phyloP scores from a whole-genome alignment of 2,888 invertebrate genomes.

The Harpalus rufipes region DNA sequence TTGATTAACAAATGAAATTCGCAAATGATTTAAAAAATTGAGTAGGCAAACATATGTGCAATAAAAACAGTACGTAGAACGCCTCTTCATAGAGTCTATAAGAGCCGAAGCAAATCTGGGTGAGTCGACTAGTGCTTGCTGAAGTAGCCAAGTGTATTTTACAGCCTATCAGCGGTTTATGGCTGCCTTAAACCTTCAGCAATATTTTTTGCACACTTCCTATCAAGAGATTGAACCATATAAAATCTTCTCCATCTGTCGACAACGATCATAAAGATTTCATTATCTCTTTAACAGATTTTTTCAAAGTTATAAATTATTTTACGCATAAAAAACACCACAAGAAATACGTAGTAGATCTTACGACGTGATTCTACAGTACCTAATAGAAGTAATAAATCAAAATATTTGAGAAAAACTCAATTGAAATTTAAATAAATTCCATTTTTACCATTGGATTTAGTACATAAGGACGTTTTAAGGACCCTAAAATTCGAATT shows the following conservation, averaged over 20 bases:
- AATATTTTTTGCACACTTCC: slow-evolving; percentile 57
- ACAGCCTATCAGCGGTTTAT: slow-evolving; percentile 37
- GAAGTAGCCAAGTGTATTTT: slow-evolving; percentile 43
- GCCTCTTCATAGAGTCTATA: not conserved
- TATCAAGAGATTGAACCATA: slow-evolving; percentile 44
- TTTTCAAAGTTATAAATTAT: not conserved
- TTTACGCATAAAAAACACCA: not conserved
- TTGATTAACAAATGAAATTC: no score
- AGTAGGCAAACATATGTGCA: no score
- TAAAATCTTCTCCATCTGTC: slow-evolving; percentile 36
- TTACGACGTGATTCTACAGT: no score
- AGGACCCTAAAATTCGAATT: no score
- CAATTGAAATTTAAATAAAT: no score
- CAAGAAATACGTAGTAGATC: no score
- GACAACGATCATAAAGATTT: slow-evolving; percentile 37
- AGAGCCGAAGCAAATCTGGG: not conserved
- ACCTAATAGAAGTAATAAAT: no score
- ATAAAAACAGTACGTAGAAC: no score
- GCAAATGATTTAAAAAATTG: no score
- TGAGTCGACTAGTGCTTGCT: not conserved
- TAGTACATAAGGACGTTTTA: no score
- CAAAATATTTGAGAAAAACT: no score
- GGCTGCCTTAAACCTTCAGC: slow-evolving; percentile 15
- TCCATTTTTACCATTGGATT: no score
- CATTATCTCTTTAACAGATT: not conserved